Evolutionary conservation across 1,140 invertebrate species (phyloP).

Genomic region (Drosophila yakuba): DNA sequence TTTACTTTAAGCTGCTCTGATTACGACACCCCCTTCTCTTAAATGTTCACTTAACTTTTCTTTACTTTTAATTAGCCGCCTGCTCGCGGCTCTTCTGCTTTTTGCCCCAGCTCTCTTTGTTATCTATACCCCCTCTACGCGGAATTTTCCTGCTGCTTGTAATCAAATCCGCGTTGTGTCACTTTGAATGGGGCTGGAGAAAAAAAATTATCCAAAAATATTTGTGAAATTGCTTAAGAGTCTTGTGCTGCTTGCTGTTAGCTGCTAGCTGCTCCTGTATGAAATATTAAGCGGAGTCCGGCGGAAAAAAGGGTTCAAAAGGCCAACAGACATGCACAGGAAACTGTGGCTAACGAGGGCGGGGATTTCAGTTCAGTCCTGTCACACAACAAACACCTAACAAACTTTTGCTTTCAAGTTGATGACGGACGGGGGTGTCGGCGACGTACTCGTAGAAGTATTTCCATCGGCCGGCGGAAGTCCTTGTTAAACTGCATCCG

Average conservation of each 20-base stretch:
- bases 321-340: constrained; percentile 69
- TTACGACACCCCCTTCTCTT: constrained; percentile 37
- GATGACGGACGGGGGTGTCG: constrained; percentile 10
- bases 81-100: constrained; percentile 13
- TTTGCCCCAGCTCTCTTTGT: constrained; percentile 18
- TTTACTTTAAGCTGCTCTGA: constrained; percentile 54
- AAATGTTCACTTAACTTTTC: constrained; percentile 49
- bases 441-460: neutral
- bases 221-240: constrained; percentile 73
- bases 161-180: constrained; percentile 78
- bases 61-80: constrained; percentile 79
- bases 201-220: constrained; percentile 72
- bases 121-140: constrained; percentile 29
- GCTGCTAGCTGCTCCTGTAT: constrained; percentile 31
- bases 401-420: constrained; percentile 82
- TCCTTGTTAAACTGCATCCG: constrained; percentile 81
- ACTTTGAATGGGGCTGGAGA: constrained; percentile 43
- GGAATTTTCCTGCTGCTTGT: constrained; percentile 41
- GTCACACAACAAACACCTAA: constrained; percentile 62
- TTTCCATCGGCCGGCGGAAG: constrained; percentile 37
- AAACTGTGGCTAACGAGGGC: constrained; percentile 77
- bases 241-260: neutral
- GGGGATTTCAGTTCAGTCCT: constrained; percentile 27
- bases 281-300: constrained; percentile 63
- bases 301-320: constrained; percentile 63